Conservation (phyloP, 2,888 invertebrate genomes). For the Sarcophaga variegata region DNA sequence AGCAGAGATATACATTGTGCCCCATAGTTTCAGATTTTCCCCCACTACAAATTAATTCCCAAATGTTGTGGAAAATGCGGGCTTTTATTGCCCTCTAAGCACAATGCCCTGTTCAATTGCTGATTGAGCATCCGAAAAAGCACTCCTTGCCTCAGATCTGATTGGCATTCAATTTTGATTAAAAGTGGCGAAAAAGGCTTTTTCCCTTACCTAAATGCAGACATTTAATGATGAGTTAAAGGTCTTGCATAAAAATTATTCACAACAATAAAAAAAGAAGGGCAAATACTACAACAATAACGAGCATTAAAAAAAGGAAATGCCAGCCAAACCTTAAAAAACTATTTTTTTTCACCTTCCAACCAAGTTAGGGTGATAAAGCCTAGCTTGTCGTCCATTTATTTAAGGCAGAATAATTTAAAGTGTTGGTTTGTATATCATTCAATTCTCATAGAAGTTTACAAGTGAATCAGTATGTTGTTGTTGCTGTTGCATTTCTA, state of each 20-base stretch:
- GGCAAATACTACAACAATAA: slow-evolving; percentile 6
- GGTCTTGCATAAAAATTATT: slow-evolving; percentile 4
- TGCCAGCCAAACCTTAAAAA: background rate
- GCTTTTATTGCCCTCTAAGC: too few relatives aligned
- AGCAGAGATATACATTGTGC: too few relatives aligned
- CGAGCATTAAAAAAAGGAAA: slow-evolving; percentile 25
- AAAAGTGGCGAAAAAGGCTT: background rate
- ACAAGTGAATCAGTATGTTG: background rate
- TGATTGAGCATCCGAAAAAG: too few relatives aligned
- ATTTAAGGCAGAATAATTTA: slow-evolving; percentile 19
- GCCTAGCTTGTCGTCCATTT: slow-evolving; percentile 19
- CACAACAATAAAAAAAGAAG: slow-evolving; percentile 18
- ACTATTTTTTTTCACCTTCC: slow-evolving; percentile 10
- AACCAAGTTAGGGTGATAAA: slow-evolving; percentile 22
- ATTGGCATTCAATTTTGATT: too few relatives aligned
- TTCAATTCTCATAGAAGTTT: background rate
- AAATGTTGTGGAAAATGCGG: too few relatives aligned
- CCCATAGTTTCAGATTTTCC: too few relatives aligned
- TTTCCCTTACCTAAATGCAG: background rate
- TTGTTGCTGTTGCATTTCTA: background rate
- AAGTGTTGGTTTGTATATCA: background rate
- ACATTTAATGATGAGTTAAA: slow-evolving; percentile 14
- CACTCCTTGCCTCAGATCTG: too few relatives aligned
- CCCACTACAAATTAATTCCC: too few relatives aligned
- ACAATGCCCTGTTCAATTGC: too few relatives aligned